Percentiles rank a stretch among this genome's conserved stretches.
Evolutionary conservation across 2,113 vertebrate genomes (phyloP).

Genomic region (Gasterosteus nipponicus): DNA sequence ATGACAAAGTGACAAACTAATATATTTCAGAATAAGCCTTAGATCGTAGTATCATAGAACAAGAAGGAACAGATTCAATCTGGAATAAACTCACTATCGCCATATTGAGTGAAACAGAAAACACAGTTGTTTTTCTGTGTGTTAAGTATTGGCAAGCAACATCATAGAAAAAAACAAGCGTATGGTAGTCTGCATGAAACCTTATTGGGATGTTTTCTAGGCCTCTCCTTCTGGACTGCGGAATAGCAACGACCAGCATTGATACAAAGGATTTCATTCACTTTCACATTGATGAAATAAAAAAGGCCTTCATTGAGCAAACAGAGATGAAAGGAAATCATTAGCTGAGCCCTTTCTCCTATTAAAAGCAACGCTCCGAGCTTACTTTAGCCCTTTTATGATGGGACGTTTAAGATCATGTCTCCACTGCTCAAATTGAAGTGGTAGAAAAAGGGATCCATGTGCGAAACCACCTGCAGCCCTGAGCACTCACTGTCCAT

Average conservation of each 20-base stretch:
- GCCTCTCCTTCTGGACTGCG: constrained; percentile 3
- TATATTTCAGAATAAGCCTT: constrained; percentile 7
- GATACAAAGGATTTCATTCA: constrained; percentile 23
- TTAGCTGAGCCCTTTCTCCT: constrained; percentile 8
- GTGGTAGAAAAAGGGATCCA: background rate
- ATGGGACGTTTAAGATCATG: background rate
- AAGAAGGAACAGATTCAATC: constrained; percentile 9
- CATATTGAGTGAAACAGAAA: background rate
- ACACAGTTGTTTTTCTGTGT: background rate
- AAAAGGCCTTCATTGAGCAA: constrained; percentile 49
- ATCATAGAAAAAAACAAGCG: constrained; percentile 13
- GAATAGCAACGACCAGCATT: background rate
- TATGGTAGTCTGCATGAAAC: background rate
- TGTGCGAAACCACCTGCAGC: constrained; percentile 1
- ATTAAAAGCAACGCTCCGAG: background rate
- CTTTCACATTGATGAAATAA: constrained; percentile 48
- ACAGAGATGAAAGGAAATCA: constrained; percentile 44
- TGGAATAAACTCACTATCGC: background rate
- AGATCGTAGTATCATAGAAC: constrained; percentile 19
- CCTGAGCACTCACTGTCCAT: background rate
- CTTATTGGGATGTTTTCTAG: constrained; percentile 12
- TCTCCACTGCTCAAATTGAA: background rate
- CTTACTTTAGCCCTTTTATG: constrained; percentile 8
- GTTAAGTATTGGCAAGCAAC: constrained; percentile 1
- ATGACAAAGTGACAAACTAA: constrained; percentile 49